Evolutionary conservation across 2,797 vertebrate genomes (phyloP).

Genomic region (Erpetoichthys calabaricus): DNA sequence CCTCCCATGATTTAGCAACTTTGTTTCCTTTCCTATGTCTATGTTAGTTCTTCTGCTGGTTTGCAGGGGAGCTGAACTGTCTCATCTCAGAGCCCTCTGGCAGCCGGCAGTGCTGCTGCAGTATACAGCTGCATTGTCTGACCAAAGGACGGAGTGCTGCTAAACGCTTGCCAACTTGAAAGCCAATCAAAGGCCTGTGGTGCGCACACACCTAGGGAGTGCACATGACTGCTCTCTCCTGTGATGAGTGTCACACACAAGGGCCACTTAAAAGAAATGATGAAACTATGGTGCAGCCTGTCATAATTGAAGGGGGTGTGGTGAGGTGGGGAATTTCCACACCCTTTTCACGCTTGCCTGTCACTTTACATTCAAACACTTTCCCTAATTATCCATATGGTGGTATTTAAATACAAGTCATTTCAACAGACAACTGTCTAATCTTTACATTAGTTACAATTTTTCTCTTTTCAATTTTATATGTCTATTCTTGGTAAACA

Average conservation of each 20-base stretch:
- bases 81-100: constrained; percentile 1
- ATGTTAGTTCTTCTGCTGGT: background rate
- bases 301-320: background rate
- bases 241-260: background rate
- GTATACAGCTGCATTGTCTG: constrained; percentile 1
- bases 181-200: background rate
- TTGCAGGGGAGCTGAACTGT: background rate
- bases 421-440: no score
- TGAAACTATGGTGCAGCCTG: background rate
- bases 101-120: background rate
- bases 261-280: constrained; percentile 2
- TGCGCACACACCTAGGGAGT: background rate
- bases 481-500: no score
- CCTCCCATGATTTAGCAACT: constrained; percentile 40
- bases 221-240: constrained; percentile 5
- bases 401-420: no score
- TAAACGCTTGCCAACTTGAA: background rate
- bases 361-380: no score
- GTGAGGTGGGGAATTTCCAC: background rate
- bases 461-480: no score
- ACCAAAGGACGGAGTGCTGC: background rate
- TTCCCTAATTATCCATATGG: no score
- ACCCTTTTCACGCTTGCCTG: no score
- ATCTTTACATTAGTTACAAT: no score
- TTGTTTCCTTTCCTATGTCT: constrained; percentile 14